Conservation (phyloP, 1,140 invertebrate species). For the Tetramorium simillimum region DNA sequence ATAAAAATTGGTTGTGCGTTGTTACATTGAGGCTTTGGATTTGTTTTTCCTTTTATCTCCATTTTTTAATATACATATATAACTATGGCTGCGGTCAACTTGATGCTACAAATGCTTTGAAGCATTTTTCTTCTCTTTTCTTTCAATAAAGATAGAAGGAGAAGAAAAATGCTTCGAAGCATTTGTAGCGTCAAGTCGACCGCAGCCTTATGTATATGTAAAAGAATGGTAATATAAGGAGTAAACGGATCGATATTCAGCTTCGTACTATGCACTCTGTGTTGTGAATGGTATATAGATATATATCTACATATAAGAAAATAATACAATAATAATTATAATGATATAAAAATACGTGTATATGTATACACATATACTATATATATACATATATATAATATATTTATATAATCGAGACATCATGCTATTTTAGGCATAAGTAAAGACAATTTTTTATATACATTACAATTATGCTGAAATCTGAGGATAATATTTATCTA, state of each 20-base stretch:
- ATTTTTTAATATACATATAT: slow-evolving; percentile 57
- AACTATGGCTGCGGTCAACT: too few species aligned
- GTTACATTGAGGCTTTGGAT: slow-evolving; percentile 80
- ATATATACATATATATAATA: slow-evolving; percentile 82
- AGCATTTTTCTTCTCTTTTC: too few species aligned
- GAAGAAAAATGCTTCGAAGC: too few species aligned
- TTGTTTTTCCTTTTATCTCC: slow-evolving; percentile 69
- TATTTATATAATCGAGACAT: slow-evolving; percentile 84
- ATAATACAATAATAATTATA: slow-evolving; percentile 76
- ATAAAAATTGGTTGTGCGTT: slow-evolving; percentile 85
- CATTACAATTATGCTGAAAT: slow-evolving; percentile 80
- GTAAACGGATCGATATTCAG: slow-evolving; percentile 77
- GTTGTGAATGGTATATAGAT: slow-evolving; percentile 84
- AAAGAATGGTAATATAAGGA: slow-evolving; percentile 68
- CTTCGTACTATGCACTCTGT: slow-evolving; percentile 86
- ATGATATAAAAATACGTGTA: slow-evolving; percentile 77
- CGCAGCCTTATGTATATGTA: background rate
- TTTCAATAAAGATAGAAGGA: too few species aligned
- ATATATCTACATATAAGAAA: slow-evolving; percentile 67
- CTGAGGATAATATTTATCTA: slow-evolving; percentile 82
- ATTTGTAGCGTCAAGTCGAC: too few species aligned
- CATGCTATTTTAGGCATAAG: slow-evolving; percentile 84
- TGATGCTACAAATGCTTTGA: too few species aligned
- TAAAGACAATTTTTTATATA: slow-evolving; percentile 85
- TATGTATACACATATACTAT: slow-evolving; percentile 77